Evolutionary conservation across 2,888 invertebrate genomes (phyloP).

Genomic region (Cryptocephalus primarius): DNA sequence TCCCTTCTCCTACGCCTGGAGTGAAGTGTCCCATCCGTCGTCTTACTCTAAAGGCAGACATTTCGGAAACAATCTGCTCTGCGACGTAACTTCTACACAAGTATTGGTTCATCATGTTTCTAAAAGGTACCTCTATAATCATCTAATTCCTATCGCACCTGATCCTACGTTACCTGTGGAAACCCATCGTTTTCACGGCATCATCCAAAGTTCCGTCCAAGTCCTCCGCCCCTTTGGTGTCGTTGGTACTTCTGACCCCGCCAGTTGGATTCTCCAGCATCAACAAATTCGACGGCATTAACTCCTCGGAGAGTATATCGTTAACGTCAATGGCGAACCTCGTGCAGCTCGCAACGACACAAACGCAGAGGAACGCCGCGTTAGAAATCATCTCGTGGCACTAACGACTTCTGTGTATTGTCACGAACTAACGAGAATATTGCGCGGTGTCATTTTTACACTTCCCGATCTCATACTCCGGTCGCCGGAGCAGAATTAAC

Average conservation of each 20-base stretch:
- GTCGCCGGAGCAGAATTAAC: no score
- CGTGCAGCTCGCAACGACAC: conserved; percentile 6
- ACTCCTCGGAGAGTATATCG: conserved; percentile 57
- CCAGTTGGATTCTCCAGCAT: conserved; percentile 35
- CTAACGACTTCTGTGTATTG: neutral
- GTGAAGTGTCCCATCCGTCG: conserved; percentile 31
- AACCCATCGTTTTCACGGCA: conserved; percentile 54
- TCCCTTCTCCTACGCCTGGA: conserved; percentile 22
- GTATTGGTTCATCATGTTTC: conserved; percentile 70
- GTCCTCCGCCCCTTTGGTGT: conserved; percentile 5
- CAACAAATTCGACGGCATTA: conserved; percentile 57
- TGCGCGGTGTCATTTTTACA: no score
- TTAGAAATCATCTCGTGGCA: neutral
- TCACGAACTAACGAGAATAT: no score
- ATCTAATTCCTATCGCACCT: no score
- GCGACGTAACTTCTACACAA: conserved; percentile 64
- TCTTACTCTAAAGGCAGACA: conserved; percentile 39
- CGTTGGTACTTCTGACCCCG: conserved; percentile 9
- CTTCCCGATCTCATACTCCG: no score
- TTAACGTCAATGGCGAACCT: conserved; percentile 39
- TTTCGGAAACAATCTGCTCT: conserved; percentile 58
- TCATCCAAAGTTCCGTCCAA: conserved; percentile 48
- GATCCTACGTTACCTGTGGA: conserved; percentile 48
- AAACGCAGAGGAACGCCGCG: neutral
- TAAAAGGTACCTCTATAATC: conserved; percentile 21